Evolutionary conservation across 2,888 invertebrate species (phyloP), one percentile per base, ranked within the genome.

Genomic region (Azorinus chamasolen): DNA sequence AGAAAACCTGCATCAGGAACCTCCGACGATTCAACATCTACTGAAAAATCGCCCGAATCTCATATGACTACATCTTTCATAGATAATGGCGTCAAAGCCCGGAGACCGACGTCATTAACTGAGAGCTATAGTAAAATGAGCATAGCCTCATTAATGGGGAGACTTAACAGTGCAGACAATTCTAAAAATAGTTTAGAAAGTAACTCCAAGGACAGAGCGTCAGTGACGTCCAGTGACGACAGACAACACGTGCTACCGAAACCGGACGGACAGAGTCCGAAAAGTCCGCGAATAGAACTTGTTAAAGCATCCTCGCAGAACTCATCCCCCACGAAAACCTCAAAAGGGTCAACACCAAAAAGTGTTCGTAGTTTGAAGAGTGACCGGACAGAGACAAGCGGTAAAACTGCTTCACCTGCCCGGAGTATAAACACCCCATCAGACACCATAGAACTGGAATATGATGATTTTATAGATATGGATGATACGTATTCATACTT

Each of bases 401-500:
- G 70, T 51, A 83, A 85, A 54, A 87, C 88, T 3, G 71, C 87
- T 39, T 90, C 90, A 1, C 90, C 90, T 0, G 78, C 89, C 1
- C 83, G 88, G n/a, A 89, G 89, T 74, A 83, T 86, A 43, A 75
- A 83, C 22, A 88, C 89, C 4, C 89, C 90, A 0, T 89, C 89
- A 22, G 88, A 88, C 24, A 78, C 83, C 1, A 72, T 81, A 18
- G 90, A 90, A 66, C 80, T 90, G 62, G 90, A 90, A 63, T 90
- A 90, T 70, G 90, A 90, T 61, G 90, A 90, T 51, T 90, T 88
- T 71, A 85, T 90, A 5, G 88, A 89, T 58, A 83, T 83, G 71
- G 90, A 90, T 69, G 90, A 90, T 69, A 88, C 90, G 4, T 77
- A 89, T 50, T 90, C 90, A 0, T 90, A 90, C 71, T 90, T 90